Evolutionary conservation across 2,113 vertebrate species (phyloP).

Genomic region (Lophura nycthemera): DNA sequence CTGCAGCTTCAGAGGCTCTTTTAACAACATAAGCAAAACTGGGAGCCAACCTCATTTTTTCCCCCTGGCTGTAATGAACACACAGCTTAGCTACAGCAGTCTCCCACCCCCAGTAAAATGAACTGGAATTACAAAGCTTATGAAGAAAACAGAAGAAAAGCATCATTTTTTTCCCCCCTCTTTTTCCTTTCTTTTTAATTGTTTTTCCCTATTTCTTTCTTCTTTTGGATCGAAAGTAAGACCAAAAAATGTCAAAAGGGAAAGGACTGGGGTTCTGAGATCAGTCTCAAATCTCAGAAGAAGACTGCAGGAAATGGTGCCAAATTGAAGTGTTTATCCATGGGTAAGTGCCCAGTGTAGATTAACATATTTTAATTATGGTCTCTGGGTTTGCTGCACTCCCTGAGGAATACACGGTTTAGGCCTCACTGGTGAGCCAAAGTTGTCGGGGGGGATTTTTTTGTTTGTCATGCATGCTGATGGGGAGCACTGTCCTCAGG

Average conservation of each 20-base stretch:
- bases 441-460: not conserved
- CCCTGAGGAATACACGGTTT: slow-evolving; percentile 38
- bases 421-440: slow-evolving; percentile 41
- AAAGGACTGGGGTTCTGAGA: slow-evolving; percentile 30
- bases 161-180: not conserved
- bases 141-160: not conserved
- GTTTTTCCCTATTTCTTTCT: not conserved
- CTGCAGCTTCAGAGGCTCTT: slow-evolving; percentile 77
- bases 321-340: slow-evolving; percentile 69
- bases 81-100: slow-evolving; percentile 35
- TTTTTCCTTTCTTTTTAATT: not conserved
- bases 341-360: slow-evolving; percentile 68
- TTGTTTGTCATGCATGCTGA: not conserved
- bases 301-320: slow-evolving; percentile 24
- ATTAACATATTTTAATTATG: slow-evolving; percentile 76
- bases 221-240: not conserved
- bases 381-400: not conserved
- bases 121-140: slow-evolving; percentile 31
- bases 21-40: slow-evolving; percentile 85
- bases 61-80: slow-evolving; percentile 65
- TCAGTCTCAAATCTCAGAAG: slow-evolving; percentile 56
- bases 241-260: slow-evolving; percentile 37
- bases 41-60: slow-evolving; percentile 78
- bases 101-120: not conserved
- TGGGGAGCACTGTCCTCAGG: not conserved